Evolutionary conservation across 2,113 vertebrate species (phyloP).

Genomic region (Aythya baeri): DNA sequence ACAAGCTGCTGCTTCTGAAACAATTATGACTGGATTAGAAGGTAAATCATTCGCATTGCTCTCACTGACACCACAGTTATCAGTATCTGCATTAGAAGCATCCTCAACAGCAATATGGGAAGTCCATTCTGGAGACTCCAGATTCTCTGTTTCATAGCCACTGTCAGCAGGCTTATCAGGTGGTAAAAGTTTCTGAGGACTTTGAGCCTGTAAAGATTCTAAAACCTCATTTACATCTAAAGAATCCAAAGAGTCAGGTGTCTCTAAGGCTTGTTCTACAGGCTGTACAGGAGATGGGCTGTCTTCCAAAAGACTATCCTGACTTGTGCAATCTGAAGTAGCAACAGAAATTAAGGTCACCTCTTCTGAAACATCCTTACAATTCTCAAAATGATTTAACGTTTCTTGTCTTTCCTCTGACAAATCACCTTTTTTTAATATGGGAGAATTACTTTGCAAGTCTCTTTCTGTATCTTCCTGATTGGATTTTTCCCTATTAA

Average conservation of each 20-base stretch:
- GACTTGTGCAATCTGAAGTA: constrained; percentile 87
- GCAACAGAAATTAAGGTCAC: constrained; percentile 73
- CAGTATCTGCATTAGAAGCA: constrained; percentile 61
- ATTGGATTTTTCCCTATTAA: not conserved
- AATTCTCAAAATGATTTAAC: not conserved
- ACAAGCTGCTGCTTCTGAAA: constrained; percentile 80
- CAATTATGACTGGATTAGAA: constrained; percentile 84
- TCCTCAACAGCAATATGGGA: constrained; percentile 81
- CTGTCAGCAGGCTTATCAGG: constrained; percentile 95
- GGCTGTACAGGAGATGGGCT: constrained; percentile 78
- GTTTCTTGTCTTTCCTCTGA: constrained; percentile 13
- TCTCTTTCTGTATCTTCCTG: not conserved
- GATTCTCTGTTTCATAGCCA: constrained; percentile 96
- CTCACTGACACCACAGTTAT: not conserved
- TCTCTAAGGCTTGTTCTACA: constrained; percentile 82
- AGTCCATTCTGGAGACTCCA: constrained; percentile 97
- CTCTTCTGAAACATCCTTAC: constrained; percentile 27
- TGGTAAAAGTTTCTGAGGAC: constrained; percentile 84
- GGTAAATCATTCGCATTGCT: constrained; percentile 2
- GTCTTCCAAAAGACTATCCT: constrained; percentile 91
- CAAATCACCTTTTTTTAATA: not conserved
- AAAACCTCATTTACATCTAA: constrained; percentile 85
- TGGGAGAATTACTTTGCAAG: not conserved
- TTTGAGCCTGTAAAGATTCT: constrained; percentile 71
- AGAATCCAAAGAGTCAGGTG: constrained; percentile 92